Percentiles rank a stretch among this genome's conserved stretches.
phyloP scores from a whole-genome alignment of 2,888 invertebrate genomes.

The Leucoptera coffeella region DNA sequence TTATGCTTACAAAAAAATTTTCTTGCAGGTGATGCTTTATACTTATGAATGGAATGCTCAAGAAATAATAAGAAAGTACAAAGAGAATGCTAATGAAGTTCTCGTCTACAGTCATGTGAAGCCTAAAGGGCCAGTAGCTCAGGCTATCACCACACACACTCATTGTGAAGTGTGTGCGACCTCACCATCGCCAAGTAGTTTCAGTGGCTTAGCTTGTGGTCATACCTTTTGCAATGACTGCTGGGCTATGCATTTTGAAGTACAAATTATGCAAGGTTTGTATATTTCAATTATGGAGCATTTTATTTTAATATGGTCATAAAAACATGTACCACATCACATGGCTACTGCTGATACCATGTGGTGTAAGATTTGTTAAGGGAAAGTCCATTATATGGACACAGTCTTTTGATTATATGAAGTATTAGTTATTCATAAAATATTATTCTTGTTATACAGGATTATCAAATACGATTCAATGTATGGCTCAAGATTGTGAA shows the following conservation, averaged over 20 bases:
- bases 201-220: conserved; percentile 78
- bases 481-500: conserved; percentile 94
- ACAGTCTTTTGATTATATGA: conserved; percentile 1
- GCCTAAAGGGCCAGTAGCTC: conserved; percentile 18
- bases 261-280: conserved; percentile 83
- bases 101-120: conserved; percentile 45
- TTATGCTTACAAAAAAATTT: background rate
- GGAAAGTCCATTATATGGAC: background rate
- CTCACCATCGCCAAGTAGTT: conserved; percentile 60
- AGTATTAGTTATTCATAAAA: background rate
- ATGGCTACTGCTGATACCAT: background rate
- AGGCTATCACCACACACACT: conserved; percentile 21
- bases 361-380: background rate
- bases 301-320: background rate
- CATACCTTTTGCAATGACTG: conserved; percentile 95
- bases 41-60: conserved; percentile 85
- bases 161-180: conserved; percentile 76
- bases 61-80: conserved; percentile 76
- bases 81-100: conserved; percentile 66
- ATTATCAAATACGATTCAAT: conserved; percentile 81
- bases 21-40: conserved; percentile 68
- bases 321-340: background rate
- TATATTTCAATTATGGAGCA: background rate
- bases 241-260: conserved; percentile 95
- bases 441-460: conserved; percentile 26